These are phyloP conservation scores for Xenopus borealis DNA, from an alignment of 2,113 vertebrate genomes.

Conservation along the genomic window DNA sequence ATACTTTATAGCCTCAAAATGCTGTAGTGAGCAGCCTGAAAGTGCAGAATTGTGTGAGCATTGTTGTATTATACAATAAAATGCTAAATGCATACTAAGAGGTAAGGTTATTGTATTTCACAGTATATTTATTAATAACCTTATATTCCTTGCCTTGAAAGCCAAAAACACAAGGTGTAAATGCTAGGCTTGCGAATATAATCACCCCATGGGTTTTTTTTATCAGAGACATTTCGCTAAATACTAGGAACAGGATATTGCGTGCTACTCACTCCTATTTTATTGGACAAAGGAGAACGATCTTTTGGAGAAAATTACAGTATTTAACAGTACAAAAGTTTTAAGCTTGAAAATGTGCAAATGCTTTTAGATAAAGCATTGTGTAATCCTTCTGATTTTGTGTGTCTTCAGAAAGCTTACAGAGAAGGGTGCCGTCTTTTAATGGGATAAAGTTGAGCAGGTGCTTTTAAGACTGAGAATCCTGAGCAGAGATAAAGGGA, in stretches of 20 bases:
- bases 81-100: too few relatives aligned
- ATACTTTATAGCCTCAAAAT: too few relatives aligned
- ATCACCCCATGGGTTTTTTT: not conserved
- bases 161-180: too few relatives aligned
- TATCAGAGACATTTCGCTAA: conserved; percentile 11
- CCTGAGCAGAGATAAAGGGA: conserved; percentile 48
- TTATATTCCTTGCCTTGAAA: not conserved
- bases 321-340: conserved; percentile 64
- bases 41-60: too few relatives aligned
- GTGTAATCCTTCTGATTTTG: conserved; percentile 59
- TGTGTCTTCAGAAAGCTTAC: conserved; percentile 55
- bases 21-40: too few relatives aligned
- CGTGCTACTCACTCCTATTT: conserved; percentile 50
- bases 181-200: not conserved
- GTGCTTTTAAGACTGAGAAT: conserved; percentile 50
- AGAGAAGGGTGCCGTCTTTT: conserved; percentile 53
- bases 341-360: conserved; percentile 69
- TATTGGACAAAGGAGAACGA: conserved; percentile 59
- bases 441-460: conserved; percentile 53
- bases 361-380: conserved; percentile 63
- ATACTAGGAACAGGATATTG: conserved; percentile 40
- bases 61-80: too few relatives aligned
- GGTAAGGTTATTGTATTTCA: too few relatives aligned
- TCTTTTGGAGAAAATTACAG: conserved; percentile 61
- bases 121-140: not conserved